Percentiles rank a stretch among this genome's conserved stretches.
phyloP scores from a whole-genome alignment of 2,888 invertebrate species.

The Xanthia icteritia region DNA sequence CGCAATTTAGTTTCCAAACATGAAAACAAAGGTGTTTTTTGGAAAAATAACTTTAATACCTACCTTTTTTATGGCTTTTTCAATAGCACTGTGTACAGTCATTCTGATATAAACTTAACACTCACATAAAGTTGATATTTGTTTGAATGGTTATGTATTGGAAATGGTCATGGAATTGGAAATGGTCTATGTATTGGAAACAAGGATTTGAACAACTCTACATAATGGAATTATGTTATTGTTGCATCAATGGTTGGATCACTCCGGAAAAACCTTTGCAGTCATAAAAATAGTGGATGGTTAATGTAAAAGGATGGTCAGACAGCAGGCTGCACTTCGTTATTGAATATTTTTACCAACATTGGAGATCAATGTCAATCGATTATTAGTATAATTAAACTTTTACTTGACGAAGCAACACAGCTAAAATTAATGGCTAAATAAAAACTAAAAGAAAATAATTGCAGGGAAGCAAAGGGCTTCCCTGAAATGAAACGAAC shows the following conservation, averaged over 20 bases:
- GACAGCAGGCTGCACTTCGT: neutral
- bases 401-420: constrained; percentile 49
- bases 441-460: constrained; percentile 41
- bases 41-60: neutral
- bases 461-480: constrained; percentile 29
- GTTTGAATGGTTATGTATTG: no score
- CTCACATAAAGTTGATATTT: neutral
- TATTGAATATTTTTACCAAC: neutral
- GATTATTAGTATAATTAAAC: neutral
- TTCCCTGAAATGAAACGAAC: constrained; percentile 62
- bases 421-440: constrained; percentile 51
- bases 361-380: no score
- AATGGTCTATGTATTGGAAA: no score
- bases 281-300: neutral
- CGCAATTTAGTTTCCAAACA: neutral
- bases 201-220: neutral
- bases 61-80: neutral
- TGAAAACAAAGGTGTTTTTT: neutral
- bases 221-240: neutral
- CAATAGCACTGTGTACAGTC: neutral
- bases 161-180: no score
- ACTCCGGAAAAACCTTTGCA: neutral
- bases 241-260: neutral
- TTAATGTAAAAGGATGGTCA: neutral
- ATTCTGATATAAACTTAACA: neutral